Percentiles rank a stretch among this genome's conserved stretches.
phyloP scores from a whole-genome alignment of 2,113 vertebrate genomes.

The Upupa epops region DNA sequence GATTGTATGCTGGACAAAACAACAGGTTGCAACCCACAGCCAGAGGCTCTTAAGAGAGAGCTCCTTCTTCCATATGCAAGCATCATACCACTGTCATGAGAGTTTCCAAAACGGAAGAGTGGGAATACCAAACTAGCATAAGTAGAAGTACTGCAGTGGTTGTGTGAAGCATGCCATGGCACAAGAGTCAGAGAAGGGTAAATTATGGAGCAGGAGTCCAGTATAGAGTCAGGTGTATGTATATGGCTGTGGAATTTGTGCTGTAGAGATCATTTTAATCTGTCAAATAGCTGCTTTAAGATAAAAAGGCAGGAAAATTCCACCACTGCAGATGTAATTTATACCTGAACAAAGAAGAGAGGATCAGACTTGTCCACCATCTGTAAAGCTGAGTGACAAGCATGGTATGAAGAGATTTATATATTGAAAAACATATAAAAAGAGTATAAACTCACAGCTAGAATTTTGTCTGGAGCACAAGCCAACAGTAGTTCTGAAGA shows the following conservation, averaged over 20 bases:
- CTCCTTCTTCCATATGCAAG: background rate
- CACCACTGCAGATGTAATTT: background rate
- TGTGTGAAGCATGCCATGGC: background rate
- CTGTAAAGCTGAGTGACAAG: background rate
- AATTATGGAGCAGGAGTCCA: background rate
- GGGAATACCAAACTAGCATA: background rate
- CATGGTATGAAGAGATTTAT: background rate
- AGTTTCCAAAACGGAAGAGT: background rate
- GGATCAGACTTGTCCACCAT: background rate
- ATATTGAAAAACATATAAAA: background rate
- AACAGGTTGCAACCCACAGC: background rate
- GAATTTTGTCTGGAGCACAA: background rate
- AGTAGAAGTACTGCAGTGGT: background rate
- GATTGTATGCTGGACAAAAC: background rate
- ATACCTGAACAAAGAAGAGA: background rate
- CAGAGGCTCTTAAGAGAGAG: background rate
- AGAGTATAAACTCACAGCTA: background rate
- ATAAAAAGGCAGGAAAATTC: rapidly evolving
- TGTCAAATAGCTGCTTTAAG: background rate
- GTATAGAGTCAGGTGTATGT: background rate
- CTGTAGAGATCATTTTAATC: background rate
- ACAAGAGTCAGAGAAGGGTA: background rate
- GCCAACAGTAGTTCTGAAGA: background rate
- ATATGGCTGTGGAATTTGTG: background rate
- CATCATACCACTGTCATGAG: background rate